Percentiles rank a stretch among this genome's conserved stretches.
These are phyloP conservation scores for Emydoidea blandingii DNA, from an alignment of 2,797 vertebrate species.

Conservation along the genomic window DNA sequence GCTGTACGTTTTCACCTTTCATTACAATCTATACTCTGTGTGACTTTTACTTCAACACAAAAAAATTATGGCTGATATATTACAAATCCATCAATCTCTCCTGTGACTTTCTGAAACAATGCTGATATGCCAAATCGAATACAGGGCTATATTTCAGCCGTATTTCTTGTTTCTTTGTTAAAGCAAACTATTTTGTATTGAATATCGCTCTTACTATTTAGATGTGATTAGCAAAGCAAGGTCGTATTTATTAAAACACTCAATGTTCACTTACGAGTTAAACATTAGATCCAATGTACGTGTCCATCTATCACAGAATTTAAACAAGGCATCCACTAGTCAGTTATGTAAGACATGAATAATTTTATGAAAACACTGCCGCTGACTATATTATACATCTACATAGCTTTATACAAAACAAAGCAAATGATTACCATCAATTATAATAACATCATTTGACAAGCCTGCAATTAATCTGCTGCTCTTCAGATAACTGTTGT, in stretches of 20 bases:
- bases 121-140: not conserved
- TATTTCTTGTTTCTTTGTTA: slow-evolving; percentile 1
- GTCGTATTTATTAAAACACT: slow-evolving; percentile 54
- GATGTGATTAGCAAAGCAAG: slow-evolving; percentile 57
- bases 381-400: slow-evolving; percentile 76
- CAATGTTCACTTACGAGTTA: slow-evolving; percentile 50
- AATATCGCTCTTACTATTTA: slow-evolving; percentile 39
- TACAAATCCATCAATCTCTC: not conserved
- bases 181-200: slow-evolving; percentile 24
- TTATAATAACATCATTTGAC: slow-evolving; percentile 87
- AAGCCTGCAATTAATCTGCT: slow-evolving; percentile 86
- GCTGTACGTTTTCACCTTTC: not conserved
- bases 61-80: not conserved
- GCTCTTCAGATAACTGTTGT: slow-evolving; percentile 83
- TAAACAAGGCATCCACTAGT: slow-evolving; percentile 55
- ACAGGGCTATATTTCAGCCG: not conserved
- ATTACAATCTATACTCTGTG: not conserved
- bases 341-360: slow-evolving; percentile 59
- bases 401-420: slow-evolving; percentile 78
- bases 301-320: slow-evolving; percentile 49
- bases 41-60: not conserved
- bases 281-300: slow-evolving; percentile 17
- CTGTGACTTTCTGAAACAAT: not conserved
- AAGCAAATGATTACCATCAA: slow-evolving; percentile 87
- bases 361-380: slow-evolving; percentile 69